Base-by-base conservation (phyloP, 1,140 invertebrate genomes). In the Drosophila willistoni region DNA sequence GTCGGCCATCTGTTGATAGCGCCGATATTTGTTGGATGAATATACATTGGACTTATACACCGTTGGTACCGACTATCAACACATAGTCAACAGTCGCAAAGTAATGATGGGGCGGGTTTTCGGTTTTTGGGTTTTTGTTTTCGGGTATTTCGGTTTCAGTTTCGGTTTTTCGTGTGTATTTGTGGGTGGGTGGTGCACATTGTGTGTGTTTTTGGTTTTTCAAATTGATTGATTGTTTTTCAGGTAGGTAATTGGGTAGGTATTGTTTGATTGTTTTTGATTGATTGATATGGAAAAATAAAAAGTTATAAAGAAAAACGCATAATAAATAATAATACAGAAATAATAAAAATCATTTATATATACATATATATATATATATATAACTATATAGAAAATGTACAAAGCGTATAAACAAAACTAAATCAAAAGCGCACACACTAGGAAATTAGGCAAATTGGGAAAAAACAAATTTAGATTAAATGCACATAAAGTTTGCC, bases 1-100 rank as follows among this genome's bases (percentile, higher is more conserved):
- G 93, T 97, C 96, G 93, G 96, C 96, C 96, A 97, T 97, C 96
- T 97, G 91, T 68, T 79, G 86, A 90, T 89, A 89, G 79, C 91
- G 91, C 80, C 90, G 90, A 87, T 86, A 90, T 90, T 86, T 86
- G 73, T 80, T 75, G 73, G 84, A 84, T 78, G 86, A 90, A 65
- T 80, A 68, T 59, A 57, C 82, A 76, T 71, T 73, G 63, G 86
- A 91, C 79, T 91, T 91, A 65, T 92, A 89, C 69, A 92, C 73
- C 81, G 81, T 85, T 64, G 91, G 89, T 71, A 91, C 83, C 78
- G 91, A 90, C 91, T 92, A 76, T 74, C 84, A 90, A 84, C 84
- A 86, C 90, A 86, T 87, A 91, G 90, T 68, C 87, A 77, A 86
- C 90, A 90, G 90, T 68, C 84, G 78, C 69, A 60, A 13, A 59